Conservation (phyloP, 2,888 invertebrate genomes). For the Clitarchus hookeri region DNA sequence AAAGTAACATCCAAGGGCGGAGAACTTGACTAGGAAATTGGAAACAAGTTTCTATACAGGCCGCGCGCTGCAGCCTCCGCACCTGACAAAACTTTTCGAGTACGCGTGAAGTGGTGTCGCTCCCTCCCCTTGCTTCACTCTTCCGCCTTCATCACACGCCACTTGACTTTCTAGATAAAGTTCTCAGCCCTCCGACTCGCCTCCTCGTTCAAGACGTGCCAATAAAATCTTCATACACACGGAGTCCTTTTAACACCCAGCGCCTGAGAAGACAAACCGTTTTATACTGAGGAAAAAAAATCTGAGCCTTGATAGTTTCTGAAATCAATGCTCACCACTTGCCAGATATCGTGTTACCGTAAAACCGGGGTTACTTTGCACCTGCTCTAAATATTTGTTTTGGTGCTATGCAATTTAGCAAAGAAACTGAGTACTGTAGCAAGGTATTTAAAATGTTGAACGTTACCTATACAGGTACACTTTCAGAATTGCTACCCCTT, state of each 20-base stretch:
- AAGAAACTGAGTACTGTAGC: no score
- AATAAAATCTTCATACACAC: background rate
- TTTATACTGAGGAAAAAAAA: no score
- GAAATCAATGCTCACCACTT: no score
- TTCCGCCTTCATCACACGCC: background rate
- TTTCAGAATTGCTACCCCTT: no score
- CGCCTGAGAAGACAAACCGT: no score
- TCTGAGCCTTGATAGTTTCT: no score
- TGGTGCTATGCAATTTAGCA: no score
- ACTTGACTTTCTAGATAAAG: background rate
- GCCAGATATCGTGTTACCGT: no score
- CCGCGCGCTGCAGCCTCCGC: background rate
- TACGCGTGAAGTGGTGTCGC: background rate
- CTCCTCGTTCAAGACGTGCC: background rate
- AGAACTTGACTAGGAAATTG: constrained; percentile 14
- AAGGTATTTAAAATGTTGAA: no score
- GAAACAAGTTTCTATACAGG: background rate
- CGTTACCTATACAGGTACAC: no score
- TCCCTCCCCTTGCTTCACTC: background rate
- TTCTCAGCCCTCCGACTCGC: background rate
- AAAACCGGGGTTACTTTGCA: no score
- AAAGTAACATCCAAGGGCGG: background rate
- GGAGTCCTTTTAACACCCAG: background rate
- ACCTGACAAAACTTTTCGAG: constrained; percentile 14
- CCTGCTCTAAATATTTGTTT: no score